Conservation (phyloP, 2,797 vertebrate species). For the Parauchenoglanis ngamensis region DNA sequence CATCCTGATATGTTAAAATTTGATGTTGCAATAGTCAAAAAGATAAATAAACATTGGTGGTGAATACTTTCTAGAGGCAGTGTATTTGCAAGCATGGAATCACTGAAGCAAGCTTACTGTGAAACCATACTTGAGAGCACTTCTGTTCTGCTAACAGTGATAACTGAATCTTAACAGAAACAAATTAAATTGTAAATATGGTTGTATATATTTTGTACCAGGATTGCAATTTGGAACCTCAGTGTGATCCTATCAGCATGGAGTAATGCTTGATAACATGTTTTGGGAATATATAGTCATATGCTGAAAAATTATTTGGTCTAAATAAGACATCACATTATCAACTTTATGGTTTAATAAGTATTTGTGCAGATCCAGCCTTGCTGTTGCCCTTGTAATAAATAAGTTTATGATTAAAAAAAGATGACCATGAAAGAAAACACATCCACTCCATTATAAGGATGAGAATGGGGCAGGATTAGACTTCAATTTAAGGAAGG, state of each 20-base stretch:
- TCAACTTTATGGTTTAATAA: conserved; percentile 43
- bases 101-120: not conserved
- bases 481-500: conserved; percentile 71
- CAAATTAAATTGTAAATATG: not conserved
- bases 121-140: not conserved
- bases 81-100: not conserved
- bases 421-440: conserved; percentile 38
- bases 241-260: not conserved
- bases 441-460: conserved; percentile 46
- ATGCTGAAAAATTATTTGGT: not conserved
- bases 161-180: too few relatives aligned
- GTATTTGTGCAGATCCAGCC: conserved; percentile 57
- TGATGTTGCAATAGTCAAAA: not conserved
- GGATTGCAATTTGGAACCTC: not conserved
- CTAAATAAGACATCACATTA: not conserved
- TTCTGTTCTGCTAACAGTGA: not conserved
- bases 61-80: conserved; percentile 24
- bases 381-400: conserved; percentile 39
- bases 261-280: not conserved
- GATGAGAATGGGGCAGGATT: conserved; percentile 63
- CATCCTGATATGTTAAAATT: not conserved
- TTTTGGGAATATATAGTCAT: not conserved
- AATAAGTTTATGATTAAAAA: not conserved
- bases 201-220: not conserved
- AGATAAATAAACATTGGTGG: not conserved